Base-by-base conservation (phyloP, 2,888 invertebrate species). In the Pseudanteris insignis region DNA sequence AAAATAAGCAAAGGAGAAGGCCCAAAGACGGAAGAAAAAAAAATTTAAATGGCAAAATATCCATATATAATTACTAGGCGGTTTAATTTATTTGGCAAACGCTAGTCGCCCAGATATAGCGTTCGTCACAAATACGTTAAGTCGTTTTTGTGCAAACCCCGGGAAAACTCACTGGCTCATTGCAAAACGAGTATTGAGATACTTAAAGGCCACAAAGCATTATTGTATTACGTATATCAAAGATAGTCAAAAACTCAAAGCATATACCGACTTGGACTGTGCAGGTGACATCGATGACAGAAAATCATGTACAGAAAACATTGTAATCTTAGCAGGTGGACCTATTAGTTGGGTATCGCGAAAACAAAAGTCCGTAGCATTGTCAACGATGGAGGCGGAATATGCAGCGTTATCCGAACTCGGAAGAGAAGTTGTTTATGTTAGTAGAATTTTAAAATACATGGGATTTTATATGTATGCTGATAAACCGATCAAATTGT, bases 81-180 rank as follows among this genome's bases (percentile, higher is more conserved):
- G 59, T 2, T 30, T 68, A 13, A 65, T 68, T 18, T 66, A 67
- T 24, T 43, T 69, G 21, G 50, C 65, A 63, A 38, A 38, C n/a
- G 38, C 38, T 1, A 25, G 26, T 6, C 26, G 38, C 2, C 66
- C 64, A 1, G 64, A 67, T 24, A 63, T 66, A 15, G 48, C 63
- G 6, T 65, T n/a, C n/a, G n/a, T n/a, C 47, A n/a, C n/a, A n/a
- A n/a, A n/a, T n/a, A n/a, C n/a, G n/a, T 30, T 67, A 9, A 66
- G 65, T 29, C 30, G 57, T 10, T 69, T 66, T 37, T 43, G 55
- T 46, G n/a, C 40, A 2, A 18, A 54, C 11, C 54, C 43, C 0
- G 40, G 47, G 2, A 48, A 11, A 15, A 5, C 21, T 1, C 65
- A 67, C 15, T 32, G 14, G 32, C n/a, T 47, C 66, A 2, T 28